Evolutionary conservation across 2,113 vertebrate species (phyloP).

Genomic region (Pampusana beccarii): DNA sequence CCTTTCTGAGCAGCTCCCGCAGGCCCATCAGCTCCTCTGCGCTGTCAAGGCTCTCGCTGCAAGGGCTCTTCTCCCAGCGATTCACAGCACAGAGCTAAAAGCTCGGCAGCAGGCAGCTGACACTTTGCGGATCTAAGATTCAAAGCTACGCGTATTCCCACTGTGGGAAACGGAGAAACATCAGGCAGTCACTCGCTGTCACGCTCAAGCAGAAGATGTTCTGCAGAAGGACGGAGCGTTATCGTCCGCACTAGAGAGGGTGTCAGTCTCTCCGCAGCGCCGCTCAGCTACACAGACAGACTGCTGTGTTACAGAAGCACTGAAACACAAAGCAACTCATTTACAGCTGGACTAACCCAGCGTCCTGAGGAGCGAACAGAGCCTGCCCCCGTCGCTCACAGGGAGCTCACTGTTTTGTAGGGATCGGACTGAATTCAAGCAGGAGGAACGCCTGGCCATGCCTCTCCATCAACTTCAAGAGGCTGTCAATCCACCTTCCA

Average conservation of each 20-base stretch:
- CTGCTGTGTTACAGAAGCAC: not conserved
- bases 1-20: not conserved
- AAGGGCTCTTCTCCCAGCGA: not conserved
- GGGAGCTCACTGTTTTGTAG: not conserved
- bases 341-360: not conserved
- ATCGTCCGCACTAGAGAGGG: not conserved
- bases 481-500: not conserved
- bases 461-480: not conserved
- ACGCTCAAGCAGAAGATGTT: not conserved
- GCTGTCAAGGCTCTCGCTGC: not conserved
- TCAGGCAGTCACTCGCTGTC: not conserved
- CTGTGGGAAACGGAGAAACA: not conserved
- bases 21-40: not conserved
- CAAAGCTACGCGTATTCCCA: not conserved
- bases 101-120: not conserved
- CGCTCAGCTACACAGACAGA: not conserved
- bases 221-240: not conserved
- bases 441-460: not conserved
- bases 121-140: not conserved
- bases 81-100: not conserved
- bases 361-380: not conserved
- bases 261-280: not conserved
- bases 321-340: not conserved
- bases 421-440: not conserved
- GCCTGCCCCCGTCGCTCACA: not conserved